Evolutionary conservation across 2,113 vertebrate species (phyloP).

Genomic region (Brevimyrus niger): DNA sequence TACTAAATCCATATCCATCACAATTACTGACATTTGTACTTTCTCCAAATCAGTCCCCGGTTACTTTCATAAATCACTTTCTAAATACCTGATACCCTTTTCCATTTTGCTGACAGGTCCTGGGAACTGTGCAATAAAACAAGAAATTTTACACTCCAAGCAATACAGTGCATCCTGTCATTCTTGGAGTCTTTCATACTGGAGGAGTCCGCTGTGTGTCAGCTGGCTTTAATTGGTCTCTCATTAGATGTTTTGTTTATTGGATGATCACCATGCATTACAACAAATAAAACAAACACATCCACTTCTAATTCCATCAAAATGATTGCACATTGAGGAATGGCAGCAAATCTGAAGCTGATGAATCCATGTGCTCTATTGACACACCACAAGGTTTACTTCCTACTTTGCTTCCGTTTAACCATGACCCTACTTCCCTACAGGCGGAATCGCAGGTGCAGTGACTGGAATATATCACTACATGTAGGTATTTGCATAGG

Average conservation of each 20-base stretch:
- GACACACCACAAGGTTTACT: not conserved
- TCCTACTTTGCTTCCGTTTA: not conserved
- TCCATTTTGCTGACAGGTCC: constrained; percentile 43
- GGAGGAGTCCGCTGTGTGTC: not conserved
- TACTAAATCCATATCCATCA: not conserved
- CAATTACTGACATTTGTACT: not conserved
- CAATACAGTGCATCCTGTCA: not conserved
- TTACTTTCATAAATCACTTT: not conserved
- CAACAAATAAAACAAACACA: not conserved
- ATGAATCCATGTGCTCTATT: not conserved
- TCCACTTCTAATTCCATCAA: not conserved
- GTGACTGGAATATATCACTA: not conserved
- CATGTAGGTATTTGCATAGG: not conserved
- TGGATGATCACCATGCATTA: not conserved
- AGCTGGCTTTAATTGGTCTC: not conserved
- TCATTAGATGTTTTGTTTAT: not conserved
- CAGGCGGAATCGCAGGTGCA: not conserved
- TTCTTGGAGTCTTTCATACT: not conserved
- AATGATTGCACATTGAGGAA: not conserved
- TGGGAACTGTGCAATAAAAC: constrained; percentile 46
- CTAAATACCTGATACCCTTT: constrained; percentile 43
- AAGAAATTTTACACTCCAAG: not conserved
- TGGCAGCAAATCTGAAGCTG: not conserved
- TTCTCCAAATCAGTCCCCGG: not conserved
- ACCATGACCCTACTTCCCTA: not conserved